Base-by-base conservation (phyloP, 2,797 vertebrate species). In the Leptatherina wallacei region DNA sequence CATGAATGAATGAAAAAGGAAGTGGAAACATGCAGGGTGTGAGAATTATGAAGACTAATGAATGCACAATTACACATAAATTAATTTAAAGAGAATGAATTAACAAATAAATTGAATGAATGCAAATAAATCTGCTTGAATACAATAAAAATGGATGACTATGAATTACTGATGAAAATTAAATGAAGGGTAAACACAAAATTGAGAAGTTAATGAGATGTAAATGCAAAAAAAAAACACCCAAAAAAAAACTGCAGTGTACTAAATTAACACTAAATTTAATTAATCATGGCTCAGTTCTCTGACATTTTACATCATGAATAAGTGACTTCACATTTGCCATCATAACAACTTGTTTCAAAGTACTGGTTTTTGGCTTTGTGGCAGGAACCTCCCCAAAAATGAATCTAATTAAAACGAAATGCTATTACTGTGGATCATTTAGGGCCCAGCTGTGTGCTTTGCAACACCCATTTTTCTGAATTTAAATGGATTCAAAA, bases 371-470 rank as follows among this genome's bases (percentile, higher is more conserved):
- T 55, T 55, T 30, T 51, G 56, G 76, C 79, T 75, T 47, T 71
- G 61, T 74, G 65, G 49, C 69, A 61, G 55, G 40, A 68, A 65
- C 60, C 71, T 57, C 51, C 33, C 60, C 56, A 42, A 60, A 83
- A 82, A 82, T 22, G 3, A 56, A 72, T 71, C 65, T 72, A 72
- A 88, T 85, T 82, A 85, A 87, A 85, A 75, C 75, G 65, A 80
- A 74, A 81, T 86, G 40, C 47, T 49, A 33, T 75, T 70, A 54
- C 51, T 60, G 65, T 78, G 77, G 71, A 61, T 85, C 54, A 85
- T 89, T 82, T 58, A 67, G 60, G 54, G n/a, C 32, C 75, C 82
- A 81, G 80, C 78, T 89, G 87, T 76, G 61, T 12, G 51, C 63
- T 69, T 64, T 69, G 32, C 54, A 64, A 24, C 57, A 70, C 47